Evolutionary conservation across 2,797 vertebrate genomes (phyloP).

Genomic region (Spea hammondii): DNA sequence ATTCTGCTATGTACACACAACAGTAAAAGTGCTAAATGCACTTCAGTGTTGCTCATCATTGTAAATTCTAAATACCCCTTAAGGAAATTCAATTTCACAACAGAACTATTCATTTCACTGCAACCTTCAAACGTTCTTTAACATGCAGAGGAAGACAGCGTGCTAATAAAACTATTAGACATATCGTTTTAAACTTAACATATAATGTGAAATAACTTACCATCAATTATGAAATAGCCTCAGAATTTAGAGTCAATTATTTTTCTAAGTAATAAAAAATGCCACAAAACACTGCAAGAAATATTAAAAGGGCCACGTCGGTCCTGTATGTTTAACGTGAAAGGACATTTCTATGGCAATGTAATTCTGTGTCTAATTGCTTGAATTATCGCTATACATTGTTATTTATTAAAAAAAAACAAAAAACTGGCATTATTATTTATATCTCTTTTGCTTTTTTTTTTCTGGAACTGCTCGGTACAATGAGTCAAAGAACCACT

Average conservation of each 20-base stretch:
- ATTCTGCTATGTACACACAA: neutral
- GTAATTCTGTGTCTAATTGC: too few relatives aligned
- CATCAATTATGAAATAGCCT: constrained; percentile 10
- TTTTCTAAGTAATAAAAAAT: neutral
- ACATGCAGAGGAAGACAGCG: neutral
- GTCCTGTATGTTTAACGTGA: too few relatives aligned
- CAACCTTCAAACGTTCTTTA: constrained; percentile 39
- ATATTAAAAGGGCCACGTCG: too few relatives aligned
- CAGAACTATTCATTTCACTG: constrained; percentile 21
- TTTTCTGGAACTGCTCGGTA: too few relatives aligned
- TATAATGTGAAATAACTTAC: constrained; percentile 11
- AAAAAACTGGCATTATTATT: too few relatives aligned
- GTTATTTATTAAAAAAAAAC: neutral
- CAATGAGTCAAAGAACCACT: too few relatives aligned
- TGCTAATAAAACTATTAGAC: constrained; percentile 29
- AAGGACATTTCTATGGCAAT: too few relatives aligned
- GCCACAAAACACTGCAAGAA: neutral
- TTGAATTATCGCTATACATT: neutral
- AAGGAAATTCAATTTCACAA: constrained; percentile 28
- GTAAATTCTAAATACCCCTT: constrained; percentile 11
- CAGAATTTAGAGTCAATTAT: constrained; percentile 10
- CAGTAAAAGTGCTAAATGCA: neutral
- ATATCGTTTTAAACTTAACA: constrained; percentile 26
- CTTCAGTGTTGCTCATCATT: neutral
- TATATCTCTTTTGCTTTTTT: too few relatives aligned